Base-by-base conservation (phyloP, 2,797 vertebrate species). In the Macropus fuliginosus region DNA sequence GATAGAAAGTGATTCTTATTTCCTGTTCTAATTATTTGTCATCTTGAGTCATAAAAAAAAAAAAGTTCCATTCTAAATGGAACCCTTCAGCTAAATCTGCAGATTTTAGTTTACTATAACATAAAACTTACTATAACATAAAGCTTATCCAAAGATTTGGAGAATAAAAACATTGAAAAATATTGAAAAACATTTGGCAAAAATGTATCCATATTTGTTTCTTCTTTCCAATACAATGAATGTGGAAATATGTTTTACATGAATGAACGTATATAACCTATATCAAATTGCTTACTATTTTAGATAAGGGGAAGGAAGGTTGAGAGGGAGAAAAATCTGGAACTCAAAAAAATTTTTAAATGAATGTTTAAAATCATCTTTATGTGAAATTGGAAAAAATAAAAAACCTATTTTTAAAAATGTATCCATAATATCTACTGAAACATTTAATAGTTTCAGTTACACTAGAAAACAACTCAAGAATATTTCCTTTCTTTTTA, bases 401-500 rank as follows among this genome's bases (percentile, higher is more conserved):
- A 24, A 81, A 46, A 81, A 8, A 24, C 66, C 66, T n/a, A 5
- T 18, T 81, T 74, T 40, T 0, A 9, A 81, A 46, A 81, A 81
- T 52, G 2, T 3, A 74, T 74, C 56, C 54, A 93, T 95, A 95
- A 91, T 59, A 74, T 16, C 55, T 96, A 54, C 94, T 14, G 57
- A 93, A 96, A 93, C 52, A 95, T 95, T 95, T 93, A n/a, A 56
- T 97, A 87, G 46, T 97, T 97, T 40, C 93, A 95, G 52, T 96
- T 97, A 3, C 0, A 90, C 93, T 97, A 95, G 93, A 98, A 94
- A 13, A 93, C 52, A 52, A 96, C 91, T 95, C 89, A 98, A 96
- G 57, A 96, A 55, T 94, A 54, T 97, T 97, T 97, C 94, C 95
- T 95, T 96, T 55, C 0, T 55, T 97, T 98, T 52, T 92, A 93